Percentiles rank a stretch among this genome's conserved stretches.
Conservation (phyloP, 2,888 invertebrate genomes). For the Pollenia amentaria region DNA sequence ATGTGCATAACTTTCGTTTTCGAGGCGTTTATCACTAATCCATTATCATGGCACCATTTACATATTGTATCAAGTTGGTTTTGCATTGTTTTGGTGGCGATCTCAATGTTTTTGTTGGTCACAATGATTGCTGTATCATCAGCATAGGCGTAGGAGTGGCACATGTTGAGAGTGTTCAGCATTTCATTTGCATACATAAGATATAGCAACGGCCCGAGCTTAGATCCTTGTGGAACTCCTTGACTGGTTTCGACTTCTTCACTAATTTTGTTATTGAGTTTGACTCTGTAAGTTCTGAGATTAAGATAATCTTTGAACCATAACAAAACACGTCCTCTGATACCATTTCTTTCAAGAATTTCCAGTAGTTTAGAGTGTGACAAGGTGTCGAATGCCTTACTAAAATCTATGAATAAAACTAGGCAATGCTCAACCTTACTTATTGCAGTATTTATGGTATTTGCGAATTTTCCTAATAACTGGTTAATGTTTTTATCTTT, state of each 20-base stretch:
- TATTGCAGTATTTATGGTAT: neutral
- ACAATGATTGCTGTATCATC: neutral
- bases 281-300: neutral
- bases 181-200: neutral
- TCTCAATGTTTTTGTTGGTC: neutral
- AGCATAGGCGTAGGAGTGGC: neutral
- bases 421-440: too few relatives aligned
- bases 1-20: neutral
- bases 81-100: neutral
- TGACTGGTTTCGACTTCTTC: neutral
- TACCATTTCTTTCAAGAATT: neutral
- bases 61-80: neutral
- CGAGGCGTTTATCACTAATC: neutral
- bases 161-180: neutral
- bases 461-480: too few relatives aligned
- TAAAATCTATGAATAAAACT: neutral
- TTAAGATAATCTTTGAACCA: neutral
- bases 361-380: neutral
- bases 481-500: too few relatives aligned
- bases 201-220: neutral
- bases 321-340: neutral
- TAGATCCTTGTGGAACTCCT: constrained; percentile 1
- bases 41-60: constrained; percentile 6
- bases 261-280: neutral
- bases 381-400: neutral